These are phyloP conservation scores for Mythimna albipuncta DNA, from an alignment of 2,888 invertebrate genomes.

Conservation along the genomic window DNA sequence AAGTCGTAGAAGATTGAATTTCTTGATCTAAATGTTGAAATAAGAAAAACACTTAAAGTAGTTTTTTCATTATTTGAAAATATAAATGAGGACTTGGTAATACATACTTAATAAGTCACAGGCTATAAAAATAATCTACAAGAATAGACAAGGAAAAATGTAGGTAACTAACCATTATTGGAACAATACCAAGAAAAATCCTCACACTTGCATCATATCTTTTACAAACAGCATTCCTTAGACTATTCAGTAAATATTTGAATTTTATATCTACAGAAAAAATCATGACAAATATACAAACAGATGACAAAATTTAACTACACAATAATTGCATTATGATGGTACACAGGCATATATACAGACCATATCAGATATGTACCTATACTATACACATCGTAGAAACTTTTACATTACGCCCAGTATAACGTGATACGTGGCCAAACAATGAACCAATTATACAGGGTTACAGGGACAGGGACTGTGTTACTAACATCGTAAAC, in stretches of 20 bases:
- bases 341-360: conserved; percentile 12
- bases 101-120: background rate
- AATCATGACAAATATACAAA: conserved; percentile 18
- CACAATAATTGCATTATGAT: conserved; percentile 43
- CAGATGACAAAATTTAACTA: conserved; percentile 37
- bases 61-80: background rate
- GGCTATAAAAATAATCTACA: background rate
- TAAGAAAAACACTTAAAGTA: too few species aligned
- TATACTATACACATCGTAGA: background rate
- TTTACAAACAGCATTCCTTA: conserved; percentile 17
- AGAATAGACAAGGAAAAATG: background rate
- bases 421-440: conserved; percentile 7
- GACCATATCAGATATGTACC: conserved; percentile 36
- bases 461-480: too few species aligned
- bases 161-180: background rate
- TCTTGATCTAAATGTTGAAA: too few species aligned
- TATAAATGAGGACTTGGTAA: background rate
- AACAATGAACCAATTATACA: background rate
- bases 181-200: conserved; percentile 26
- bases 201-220: conserved; percentile 12
- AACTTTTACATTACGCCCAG: background rate
- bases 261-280: background rate
- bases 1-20: background rate
- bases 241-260: background rate
- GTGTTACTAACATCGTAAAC: background rate